A percentile compares a stretch with the other conserved stretches of the same genome.
Evolutionary conservation across 2,113 vertebrate species (phyloP).

Genomic region (Cariama cristata): DNA sequence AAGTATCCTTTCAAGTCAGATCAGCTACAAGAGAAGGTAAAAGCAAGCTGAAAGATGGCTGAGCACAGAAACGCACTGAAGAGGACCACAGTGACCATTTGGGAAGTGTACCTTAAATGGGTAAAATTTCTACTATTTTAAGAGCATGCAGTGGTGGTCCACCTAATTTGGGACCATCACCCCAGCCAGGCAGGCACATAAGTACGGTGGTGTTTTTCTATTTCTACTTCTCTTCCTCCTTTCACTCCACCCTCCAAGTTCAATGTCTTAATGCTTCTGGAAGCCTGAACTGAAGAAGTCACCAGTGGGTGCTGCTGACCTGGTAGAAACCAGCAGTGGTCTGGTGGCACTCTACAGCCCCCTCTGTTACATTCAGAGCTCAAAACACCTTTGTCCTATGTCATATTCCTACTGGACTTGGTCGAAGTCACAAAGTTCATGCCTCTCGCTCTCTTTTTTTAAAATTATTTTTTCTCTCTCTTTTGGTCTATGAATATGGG

Average conservation of each 20-base stretch:
- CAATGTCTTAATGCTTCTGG: neutral
- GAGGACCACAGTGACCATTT: neutral
- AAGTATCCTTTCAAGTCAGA: neutral
- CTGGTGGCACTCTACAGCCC: neutral
- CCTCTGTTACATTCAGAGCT: neutral
- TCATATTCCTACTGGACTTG: neutral
- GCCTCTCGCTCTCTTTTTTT: neutral
- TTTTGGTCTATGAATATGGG: neutral
- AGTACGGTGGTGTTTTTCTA: neutral
- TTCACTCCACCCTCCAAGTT: fast-evolving
- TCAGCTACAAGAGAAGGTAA: neutral
- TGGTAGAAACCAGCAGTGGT: neutral
- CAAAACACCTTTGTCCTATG: neutral
- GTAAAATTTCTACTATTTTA: fast-evolving
- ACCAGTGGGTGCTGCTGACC: neutral
- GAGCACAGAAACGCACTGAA: neutral
- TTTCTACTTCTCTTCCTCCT: neutral
- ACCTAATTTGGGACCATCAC: neutral
- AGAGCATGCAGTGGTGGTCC: neutral
- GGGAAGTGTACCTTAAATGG: neutral
- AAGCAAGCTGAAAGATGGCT: neutral
- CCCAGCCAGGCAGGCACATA: neutral
- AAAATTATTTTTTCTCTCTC: neutral
- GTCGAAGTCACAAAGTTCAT: neutral
- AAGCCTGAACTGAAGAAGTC: neutral